Conservation (phyloP, 1,140 invertebrate genomes). For the Reticulitermes speratus region DNA sequence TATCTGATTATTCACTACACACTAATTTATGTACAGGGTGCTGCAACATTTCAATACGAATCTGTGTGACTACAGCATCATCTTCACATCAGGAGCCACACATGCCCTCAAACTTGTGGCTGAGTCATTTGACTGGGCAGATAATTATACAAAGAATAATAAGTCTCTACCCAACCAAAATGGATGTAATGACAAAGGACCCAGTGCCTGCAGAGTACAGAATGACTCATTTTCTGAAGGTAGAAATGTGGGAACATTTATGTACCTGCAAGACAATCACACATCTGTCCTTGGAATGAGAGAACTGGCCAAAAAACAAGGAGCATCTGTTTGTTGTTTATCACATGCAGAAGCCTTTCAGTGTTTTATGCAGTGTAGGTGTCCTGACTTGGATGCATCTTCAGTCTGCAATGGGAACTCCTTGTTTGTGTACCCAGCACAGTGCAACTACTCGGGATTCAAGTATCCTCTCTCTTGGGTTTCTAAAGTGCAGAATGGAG, state of each 20-base stretch:
- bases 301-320: conserved; percentile 55
- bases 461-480: conserved; percentile 85
- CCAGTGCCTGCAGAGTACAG: not conserved
- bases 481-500: conserved; percentile 60
- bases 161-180: not conserved
- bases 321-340: conserved; percentile 46
- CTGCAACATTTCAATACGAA: conserved; percentile 82
- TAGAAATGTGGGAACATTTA: conserved; percentile 60
- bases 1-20: no score
- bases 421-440: conserved; percentile 84
- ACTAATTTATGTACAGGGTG: conserved; percentile 56
- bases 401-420: conserved; percentile 51
- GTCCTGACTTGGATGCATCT: conserved; percentile 32
- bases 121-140: conserved; percentile 71
- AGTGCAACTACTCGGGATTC: conserved; percentile 91
- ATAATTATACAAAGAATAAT: conserved; percentile 20
- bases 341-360: conserved; percentile 42
- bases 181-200: not conserved
- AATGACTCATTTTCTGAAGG: not conserved
- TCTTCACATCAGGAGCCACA: conserved; percentile 91
- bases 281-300: conserved; percentile 93
- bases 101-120: conserved; percentile 78
- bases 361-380: conserved; percentile 31
- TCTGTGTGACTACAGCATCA: conserved; percentile 75
- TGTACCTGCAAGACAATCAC: conserved; percentile 88